A percentile compares a stretch with the other conserved stretches of the same genome.
These are phyloP conservation scores for Drosophila paranaensis DNA, from an alignment of 2,888 invertebrate species.

Conservation along the genomic window DNA sequence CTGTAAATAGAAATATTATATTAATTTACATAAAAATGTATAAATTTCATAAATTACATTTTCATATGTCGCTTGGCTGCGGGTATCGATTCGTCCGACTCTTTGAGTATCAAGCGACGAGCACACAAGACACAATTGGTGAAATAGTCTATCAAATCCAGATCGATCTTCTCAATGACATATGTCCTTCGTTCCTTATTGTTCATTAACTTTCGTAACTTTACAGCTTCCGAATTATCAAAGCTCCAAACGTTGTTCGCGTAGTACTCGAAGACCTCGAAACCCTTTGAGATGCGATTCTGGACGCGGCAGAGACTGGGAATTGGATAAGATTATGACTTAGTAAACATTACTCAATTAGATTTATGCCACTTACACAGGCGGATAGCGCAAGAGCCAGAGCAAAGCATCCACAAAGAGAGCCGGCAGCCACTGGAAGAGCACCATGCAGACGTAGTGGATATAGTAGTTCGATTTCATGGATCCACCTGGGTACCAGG, in stretches of 20 bases:
- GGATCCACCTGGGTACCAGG: conserved; percentile 94
- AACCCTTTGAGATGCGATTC: conserved; percentile 92
- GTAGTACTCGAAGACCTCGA: conserved; percentile 96
- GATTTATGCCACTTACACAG: conserved; percentile 88
- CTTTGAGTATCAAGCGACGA: conserved; percentile 92
- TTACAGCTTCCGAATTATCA: conserved; percentile 88
- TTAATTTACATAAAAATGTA: neutral
- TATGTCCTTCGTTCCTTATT: conserved; percentile 88
- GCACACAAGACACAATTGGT: conserved; percentile 93
- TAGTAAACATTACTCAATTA: too few relatives aligned
- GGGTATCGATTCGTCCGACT: conserved; percentile 91
- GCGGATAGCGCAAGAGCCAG: conserved; percentile 93
- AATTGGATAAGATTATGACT: neutral
- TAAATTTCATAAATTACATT: conserved; percentile 87
- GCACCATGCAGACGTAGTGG: conserved; percentile 92
- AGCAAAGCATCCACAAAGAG: conserved; percentile 92
- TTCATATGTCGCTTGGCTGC: conserved; percentile 92
- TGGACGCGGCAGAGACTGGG: conserved; percentile 92
- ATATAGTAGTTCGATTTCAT: conserved; percentile 92
- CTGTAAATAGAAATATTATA: conserved; percentile 85
- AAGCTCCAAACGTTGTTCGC: conserved; percentile 97
- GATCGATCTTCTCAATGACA: conserved; percentile 87
- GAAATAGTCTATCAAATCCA: conserved; percentile 93
- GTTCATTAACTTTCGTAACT: conserved; percentile 87
- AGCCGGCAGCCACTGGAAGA: conserved; percentile 97